Base-by-base conservation (phyloP, 2,888 invertebrate species). In the Adineta ricciae region DNA sequence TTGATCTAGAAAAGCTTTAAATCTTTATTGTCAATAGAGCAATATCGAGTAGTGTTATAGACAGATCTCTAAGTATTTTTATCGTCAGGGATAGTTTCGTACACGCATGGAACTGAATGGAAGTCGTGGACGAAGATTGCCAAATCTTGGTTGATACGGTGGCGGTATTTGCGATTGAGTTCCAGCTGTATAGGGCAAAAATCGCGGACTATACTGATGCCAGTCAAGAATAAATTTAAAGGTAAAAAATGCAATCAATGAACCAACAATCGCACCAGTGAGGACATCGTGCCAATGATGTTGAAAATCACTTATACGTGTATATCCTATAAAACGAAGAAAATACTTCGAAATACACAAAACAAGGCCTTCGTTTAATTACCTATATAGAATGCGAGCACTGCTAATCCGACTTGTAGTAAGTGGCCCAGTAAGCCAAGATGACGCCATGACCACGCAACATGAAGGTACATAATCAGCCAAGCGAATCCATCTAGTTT, bases 211-310 rank as follows among this genome's bases (percentile, higher is more conserved):
- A n/a, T 78, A 78, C 38, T 16, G 78, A n/a, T 9, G 38, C 78
- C 78, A 78, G 41, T 78, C n/a, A 1, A 78, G n/a, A 21, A 78
- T 78, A 78, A 78, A 78, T 78, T 78, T 78, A 78, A 78, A 78
- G 24, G 78, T 78, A 19, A 91, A 84, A 8, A 90, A n/a, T 14
- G 91, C 91, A 16, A 90, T 88, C 19, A 89, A 73, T 16, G 89
- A 87, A 52, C 92, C 92, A 86, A 92, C 90, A 54, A 92, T 85
- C 38, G 90, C 89, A 0, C 98, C 98, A 84, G 93, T 93, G 49
- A 97, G 92, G 3, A 97, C 97, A 91, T 98, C 98, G 88, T 95
- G 96, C 96, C 96, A 97, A 89, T 98, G 97, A 91, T 98, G 97
- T 90, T 97, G 97, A 92, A 97, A 96, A 92, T 98, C 95, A 0